Evolutionary conservation across 2,797 vertebrate genomes (phyloP).

Genomic region (Eospalax fontanierii): DNA sequence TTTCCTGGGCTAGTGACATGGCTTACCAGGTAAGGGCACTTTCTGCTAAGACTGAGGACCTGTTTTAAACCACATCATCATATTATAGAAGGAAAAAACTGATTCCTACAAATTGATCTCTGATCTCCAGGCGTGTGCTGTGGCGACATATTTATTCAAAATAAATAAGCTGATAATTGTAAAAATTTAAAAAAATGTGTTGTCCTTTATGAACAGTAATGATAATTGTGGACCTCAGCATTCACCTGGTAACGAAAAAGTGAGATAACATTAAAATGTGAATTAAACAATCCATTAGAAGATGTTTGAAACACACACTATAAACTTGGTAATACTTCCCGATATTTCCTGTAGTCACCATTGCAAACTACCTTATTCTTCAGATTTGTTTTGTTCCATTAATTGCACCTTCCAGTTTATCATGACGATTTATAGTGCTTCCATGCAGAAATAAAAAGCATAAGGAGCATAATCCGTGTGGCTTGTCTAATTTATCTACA

Average conservation of each 20-base stretch:
- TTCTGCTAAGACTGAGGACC: too few relatives aligned
- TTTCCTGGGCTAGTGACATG: too few relatives aligned
- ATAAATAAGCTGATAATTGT: too few relatives aligned
- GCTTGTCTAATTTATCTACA: neutral
- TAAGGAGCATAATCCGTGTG: neutral
- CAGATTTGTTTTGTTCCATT: neutral
- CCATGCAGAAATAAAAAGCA: neutral
- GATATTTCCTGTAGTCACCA: neutral
- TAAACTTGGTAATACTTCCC: neutral
- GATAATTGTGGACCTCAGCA: neutral
- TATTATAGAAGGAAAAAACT: too few relatives aligned
- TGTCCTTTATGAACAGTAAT: neutral
- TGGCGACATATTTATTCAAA: too few relatives aligned
- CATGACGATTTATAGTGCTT: neutral
- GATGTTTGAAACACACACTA: neutral
- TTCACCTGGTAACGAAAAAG: neutral
- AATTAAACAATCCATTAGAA: neutral
- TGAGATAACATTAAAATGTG: neutral
- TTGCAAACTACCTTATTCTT: neutral
- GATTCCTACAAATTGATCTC: too few relatives aligned
- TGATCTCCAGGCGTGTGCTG: too few relatives aligned
- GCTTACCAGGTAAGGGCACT: too few relatives aligned
- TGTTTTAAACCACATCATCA: too few relatives aligned
- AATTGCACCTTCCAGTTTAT: neutral
- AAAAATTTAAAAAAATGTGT: neutral